Percentiles rank a stretch among this genome's conserved stretches.
These are phyloP conservation scores for Ophion ellenae DNA, from an alignment of 2,888 invertebrate genomes.

Conservation along the genomic window DNA sequence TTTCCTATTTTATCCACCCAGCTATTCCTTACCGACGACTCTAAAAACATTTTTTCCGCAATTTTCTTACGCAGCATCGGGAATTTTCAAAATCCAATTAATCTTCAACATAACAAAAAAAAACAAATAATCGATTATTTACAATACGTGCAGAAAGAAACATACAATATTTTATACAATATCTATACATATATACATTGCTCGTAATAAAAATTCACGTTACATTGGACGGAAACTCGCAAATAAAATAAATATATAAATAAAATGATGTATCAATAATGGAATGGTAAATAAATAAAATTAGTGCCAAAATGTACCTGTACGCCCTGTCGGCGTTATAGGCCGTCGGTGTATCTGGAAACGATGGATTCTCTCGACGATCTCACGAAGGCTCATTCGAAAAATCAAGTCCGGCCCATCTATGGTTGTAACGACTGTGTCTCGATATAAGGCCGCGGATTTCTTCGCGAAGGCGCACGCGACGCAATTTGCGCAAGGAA, in stretches of 20 bases:
- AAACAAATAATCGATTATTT: neutral
- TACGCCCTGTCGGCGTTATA: neutral
- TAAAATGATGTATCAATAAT: neutral
- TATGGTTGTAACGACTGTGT: constrained; percentile 69
- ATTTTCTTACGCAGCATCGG: too few relatives aligned
- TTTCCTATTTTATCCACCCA: constrained; percentile 62
- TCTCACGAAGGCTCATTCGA: constrained; percentile 42
- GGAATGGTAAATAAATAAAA: neutral
- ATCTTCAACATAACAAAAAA: neutral
- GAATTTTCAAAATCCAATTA: neutral
- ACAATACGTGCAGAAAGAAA: too few relatives aligned
- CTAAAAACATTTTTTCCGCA: neutral
- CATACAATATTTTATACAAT: too few relatives aligned
- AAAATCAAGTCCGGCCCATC: constrained; percentile 69
- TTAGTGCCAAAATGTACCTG: neutral
- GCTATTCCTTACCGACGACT: constrained; percentile 52
- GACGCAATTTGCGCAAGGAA: constrained; percentile 70
- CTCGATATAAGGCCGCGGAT: constrained; percentile 66
- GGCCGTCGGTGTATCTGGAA: constrained; percentile 10
- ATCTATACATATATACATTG: neutral
- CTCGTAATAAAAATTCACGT: neutral
- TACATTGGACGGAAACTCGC: neutral
- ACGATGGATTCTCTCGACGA: constrained; percentile 49
- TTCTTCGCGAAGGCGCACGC: constrained; percentile 70
- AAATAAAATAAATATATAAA: neutral